A percentile compares a stretch with the other conserved stretches of the same genome.
Evolutionary conservation across 1,140 invertebrate species (phyloP).

Genomic region (Drosophila bocqueti): DNA sequence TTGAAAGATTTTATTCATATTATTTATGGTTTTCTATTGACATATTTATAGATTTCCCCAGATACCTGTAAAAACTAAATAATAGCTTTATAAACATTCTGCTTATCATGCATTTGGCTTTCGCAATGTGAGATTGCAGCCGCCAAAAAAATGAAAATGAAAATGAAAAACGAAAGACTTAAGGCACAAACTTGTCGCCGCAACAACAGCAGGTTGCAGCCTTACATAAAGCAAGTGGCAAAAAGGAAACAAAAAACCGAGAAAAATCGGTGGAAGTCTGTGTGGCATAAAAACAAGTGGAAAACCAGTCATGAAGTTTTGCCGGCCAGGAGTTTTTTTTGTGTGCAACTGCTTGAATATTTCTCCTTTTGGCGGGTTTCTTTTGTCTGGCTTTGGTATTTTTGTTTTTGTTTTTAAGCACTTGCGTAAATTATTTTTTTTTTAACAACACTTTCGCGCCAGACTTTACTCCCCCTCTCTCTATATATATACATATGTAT

Average conservation of each 20-base stretch:
- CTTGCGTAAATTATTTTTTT: slow-evolving; percentile 54
- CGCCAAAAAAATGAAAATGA: slow-evolving; percentile 45
- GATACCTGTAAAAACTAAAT: not conserved
- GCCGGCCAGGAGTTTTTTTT: slow-evolving; percentile 35
- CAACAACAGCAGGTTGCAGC: slow-evolving; percentile 41
- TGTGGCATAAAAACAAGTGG: slow-evolving; percentile 12
- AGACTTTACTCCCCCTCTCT: slow-evolving; percentile 9
- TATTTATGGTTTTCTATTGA: not conserved
- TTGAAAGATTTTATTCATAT: not conserved
- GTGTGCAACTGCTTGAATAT: slow-evolving; percentile 38
- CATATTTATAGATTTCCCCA: not conserved
- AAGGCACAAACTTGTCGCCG: slow-evolving; percentile 70
- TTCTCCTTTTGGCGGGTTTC: slow-evolving; percentile 29
- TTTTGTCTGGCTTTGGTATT: slow-evolving; percentile 6
- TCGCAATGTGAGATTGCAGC: slow-evolving; percentile 53
- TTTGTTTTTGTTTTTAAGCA: slow-evolving; percentile 18
- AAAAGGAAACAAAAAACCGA: slow-evolving; percentile 33
- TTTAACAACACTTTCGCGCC: slow-evolving; percentile 32
- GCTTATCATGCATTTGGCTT: slow-evolving; percentile 63
- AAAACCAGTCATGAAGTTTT: slow-evolving; percentile 61
- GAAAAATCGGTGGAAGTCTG: slow-evolving; percentile 11
- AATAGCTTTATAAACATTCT: slow-evolving; percentile 38
- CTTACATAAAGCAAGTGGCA: slow-evolving; percentile 71
- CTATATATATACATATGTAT: too few relatives aligned
- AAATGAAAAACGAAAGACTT: slow-evolving; percentile 65